These are phyloP conservation scores for Lacanobia oleracea DNA, from an alignment of 2,888 invertebrate genomes.

Conservation along the genomic window DNA sequence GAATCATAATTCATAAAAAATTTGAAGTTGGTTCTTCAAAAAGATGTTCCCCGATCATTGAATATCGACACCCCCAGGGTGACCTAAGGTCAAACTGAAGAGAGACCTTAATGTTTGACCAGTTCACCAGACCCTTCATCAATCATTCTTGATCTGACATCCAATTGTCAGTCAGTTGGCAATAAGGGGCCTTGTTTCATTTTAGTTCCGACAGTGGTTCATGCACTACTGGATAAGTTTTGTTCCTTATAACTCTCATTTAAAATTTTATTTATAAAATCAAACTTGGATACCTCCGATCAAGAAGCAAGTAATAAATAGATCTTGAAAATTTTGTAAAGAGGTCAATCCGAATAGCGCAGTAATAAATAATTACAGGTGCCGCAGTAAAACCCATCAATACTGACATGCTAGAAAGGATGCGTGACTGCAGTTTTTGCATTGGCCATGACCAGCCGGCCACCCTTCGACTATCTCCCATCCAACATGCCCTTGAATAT, in stretches of 20 bases:
- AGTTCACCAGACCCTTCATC: not conserved
- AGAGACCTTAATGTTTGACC: not conserved
- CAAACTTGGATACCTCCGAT: not conserved
- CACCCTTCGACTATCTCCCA: slow-evolving; percentile 33
- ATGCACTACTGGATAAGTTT: not conserved
- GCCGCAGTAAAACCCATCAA: slow-evolving; percentile 22
- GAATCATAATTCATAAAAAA: not conserved
- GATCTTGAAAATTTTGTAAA: not conserved
- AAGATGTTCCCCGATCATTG: not conserved
- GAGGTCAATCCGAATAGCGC: not conserved
- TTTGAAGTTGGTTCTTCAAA: not conserved
- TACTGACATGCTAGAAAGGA: slow-evolving; percentile 20
- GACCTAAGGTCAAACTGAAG: not conserved
- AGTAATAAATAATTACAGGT: slow-evolving; percentile 21
- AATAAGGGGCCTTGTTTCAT: not conserved
- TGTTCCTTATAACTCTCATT: not conserved
- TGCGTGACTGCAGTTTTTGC: slow-evolving; percentile 49
- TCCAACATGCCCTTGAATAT: slow-evolving; percentile 63
- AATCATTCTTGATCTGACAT: slow-evolving; percentile 3
- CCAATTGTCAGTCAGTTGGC: not conserved
- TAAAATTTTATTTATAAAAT: too few relatives aligned
- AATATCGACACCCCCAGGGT: not conserved
- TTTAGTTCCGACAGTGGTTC: not conserved
- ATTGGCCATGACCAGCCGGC: slow-evolving; percentile 36
- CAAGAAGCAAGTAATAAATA: not conserved